Percentiles rank a stretch among this genome's conserved stretches.
Evolutionary conservation across 2,797 vertebrate genomes (phyloP).

Genomic region (Xenopus petersii): DNA sequence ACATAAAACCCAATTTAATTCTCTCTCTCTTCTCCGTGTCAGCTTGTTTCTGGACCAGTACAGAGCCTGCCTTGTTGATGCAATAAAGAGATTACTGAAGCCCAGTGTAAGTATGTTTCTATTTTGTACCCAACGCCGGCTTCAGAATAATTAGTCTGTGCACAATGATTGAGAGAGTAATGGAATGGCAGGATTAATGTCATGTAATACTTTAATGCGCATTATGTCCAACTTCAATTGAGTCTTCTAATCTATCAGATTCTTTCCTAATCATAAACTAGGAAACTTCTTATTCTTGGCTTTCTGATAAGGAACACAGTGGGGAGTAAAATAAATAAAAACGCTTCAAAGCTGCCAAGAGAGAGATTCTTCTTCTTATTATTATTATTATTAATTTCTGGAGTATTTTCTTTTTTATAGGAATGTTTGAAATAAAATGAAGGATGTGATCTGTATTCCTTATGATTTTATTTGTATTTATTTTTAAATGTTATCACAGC

Average conservation of each 20-base stretch:
- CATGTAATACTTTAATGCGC: conserved; percentile 98
- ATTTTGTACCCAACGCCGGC: conserved; percentile 74
- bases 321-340: conserved; percentile 89
- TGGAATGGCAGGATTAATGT: conserved; percentile 97
- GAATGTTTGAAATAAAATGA: conserved; percentile 61
- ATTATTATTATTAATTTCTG: conserved; percentile 80
- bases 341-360: conserved; percentile 85
- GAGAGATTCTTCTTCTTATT: conserved; percentile 63
- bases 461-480: no score
- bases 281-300: conserved; percentile 91
- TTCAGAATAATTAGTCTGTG: conserved; percentile 89
- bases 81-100: conserved; percentile 96
- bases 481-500: no score
- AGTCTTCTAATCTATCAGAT: conserved; percentile 88
- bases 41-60: conserved; percentile 98
- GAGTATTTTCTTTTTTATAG: conserved; percentile 76
- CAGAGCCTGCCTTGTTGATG: conserved; percentile 94
- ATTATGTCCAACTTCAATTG: conserved; percentile 96
- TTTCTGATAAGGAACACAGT: conserved; percentile 85
- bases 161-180: conserved; percentile 87
- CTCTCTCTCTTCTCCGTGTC: conserved; percentile 71
- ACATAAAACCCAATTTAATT: conserved; percentile 79
- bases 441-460: no score
- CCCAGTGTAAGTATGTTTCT: conserved; percentile 90
- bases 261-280: conserved; percentile 87